phyloP scores from a whole-genome alignment of 2,888 invertebrate genomes.

The Omphaloscelis lunosa region DNA sequence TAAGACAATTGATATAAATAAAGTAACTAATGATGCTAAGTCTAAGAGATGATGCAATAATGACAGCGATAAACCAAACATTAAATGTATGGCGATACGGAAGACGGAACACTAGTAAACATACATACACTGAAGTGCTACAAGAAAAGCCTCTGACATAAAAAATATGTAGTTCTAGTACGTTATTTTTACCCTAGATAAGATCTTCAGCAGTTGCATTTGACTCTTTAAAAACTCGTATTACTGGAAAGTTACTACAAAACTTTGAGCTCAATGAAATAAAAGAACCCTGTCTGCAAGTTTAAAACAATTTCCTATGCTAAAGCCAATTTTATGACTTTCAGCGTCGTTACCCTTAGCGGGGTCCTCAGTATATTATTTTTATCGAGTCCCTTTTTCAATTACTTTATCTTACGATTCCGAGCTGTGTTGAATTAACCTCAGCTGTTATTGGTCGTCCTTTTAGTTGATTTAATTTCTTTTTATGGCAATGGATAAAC shows the following conservation, averaged over 20 bases:
- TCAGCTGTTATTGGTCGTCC: conserved; percentile 14
- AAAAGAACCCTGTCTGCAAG: conserved; percentile 22
- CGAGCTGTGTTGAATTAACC: conserved; percentile 16
- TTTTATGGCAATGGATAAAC: background rate
- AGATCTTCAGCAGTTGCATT: conserved; percentile 17
- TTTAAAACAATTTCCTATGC: conserved; percentile 38
- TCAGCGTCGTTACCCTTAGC: conserved; percentile 30
- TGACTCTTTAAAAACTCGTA: conserved; percentile 12
- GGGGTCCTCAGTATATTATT: conserved; percentile 24
- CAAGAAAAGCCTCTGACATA: background rate
- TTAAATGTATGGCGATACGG: too few species aligned
- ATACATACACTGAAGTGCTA: background rate
- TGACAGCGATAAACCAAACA: background rate
- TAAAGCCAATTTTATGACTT: conserved; percentile 30
- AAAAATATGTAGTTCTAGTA: background rate
- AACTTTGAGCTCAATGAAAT: conserved; percentile 20
- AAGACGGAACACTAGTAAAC: too few species aligned
- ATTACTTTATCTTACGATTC: conserved; percentile 46
- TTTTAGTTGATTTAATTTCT: conserved; percentile 6
- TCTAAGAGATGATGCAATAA: background rate
- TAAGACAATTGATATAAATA: background rate
- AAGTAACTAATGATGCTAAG: background rate
- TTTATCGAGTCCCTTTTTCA: conserved; percentile 51
- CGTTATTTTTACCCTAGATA: conserved; percentile 11
- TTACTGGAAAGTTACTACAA: conserved; percentile 27